phyloP scores from a whole-genome alignment of 2,113 vertebrate species.

The Prionailurus bengalensis region DNA sequence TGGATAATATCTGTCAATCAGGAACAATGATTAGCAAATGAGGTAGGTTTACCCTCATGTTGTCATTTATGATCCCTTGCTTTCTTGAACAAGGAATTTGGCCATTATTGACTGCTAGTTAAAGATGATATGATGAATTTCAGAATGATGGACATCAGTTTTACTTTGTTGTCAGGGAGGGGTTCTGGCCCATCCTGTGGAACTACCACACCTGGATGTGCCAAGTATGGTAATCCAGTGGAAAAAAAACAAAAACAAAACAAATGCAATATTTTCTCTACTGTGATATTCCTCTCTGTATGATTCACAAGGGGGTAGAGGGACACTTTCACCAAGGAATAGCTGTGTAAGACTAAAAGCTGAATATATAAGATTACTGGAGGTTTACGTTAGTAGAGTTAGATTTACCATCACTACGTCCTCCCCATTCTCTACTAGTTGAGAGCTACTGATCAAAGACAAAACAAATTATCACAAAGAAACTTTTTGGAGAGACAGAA shows the following conservation, averaged over 20 bases:
- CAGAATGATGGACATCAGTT: neutral
- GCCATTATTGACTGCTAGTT: neutral
- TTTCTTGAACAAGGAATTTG: neutral
- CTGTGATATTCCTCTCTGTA: neutral
- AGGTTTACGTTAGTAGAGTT: neutral
- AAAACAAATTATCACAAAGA: neutral
- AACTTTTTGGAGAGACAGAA: neutral
- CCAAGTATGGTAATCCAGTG: neutral
- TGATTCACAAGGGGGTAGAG: neutral
- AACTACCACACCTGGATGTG: neutral
- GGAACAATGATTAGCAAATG: neutral
- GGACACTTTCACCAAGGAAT: neutral
- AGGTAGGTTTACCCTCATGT: neutral
- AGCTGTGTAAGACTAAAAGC: neutral
- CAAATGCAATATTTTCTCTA: neutral
- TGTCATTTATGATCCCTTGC: neutral
- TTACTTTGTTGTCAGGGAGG: neutral
- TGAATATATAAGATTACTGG: neutral
- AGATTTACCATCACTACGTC: neutral
- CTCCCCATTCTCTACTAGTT: neutral
- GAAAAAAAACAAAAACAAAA: neutral
- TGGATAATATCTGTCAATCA: neutral
- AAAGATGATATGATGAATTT: neutral
- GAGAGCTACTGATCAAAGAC: neutral
- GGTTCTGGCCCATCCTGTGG: neutral